These are phyloP conservation scores for Ariolimax columbianus DNA, from an alignment of 2,888 invertebrate species.

Conservation along the genomic window DNA sequence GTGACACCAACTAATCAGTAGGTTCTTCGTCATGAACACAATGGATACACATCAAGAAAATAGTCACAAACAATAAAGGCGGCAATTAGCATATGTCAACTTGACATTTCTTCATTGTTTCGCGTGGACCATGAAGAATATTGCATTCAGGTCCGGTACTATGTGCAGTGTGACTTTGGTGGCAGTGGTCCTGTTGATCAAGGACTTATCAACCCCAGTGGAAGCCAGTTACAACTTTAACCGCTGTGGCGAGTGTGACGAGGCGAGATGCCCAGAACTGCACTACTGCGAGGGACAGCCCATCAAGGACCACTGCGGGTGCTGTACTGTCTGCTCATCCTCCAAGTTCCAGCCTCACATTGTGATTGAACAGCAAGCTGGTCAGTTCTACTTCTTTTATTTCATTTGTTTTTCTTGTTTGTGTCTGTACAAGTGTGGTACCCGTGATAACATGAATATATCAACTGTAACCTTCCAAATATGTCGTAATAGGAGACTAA, in stretches of 20 bases:
- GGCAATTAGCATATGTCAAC: not conserved
- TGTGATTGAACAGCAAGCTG: constrained; percentile 38
- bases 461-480: too few relatives aligned
- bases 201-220: not conserved
- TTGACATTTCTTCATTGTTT: not conserved
- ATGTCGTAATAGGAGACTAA: too few relatives aligned
- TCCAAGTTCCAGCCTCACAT: constrained; percentile 64
- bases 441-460: too few relatives aligned
- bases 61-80: not conserved
- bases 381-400: constrained; percentile 31
- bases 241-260: constrained; percentile 58
- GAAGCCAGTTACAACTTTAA: constrained; percentile 26
- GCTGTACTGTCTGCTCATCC: constrained; percentile 69
- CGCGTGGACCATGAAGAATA: not conserved
- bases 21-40: not conserved
- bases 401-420: too few relatives aligned
- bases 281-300: constrained; percentile 66
- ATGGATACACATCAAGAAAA: not conserved
- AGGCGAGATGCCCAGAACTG: constrained; percentile 64
- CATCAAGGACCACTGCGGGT: constrained; percentile 70
- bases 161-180: not conserved
- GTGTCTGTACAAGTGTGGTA: too few relatives aligned
- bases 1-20: not conserved
- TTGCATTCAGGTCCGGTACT: not conserved
- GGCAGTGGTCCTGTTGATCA: not conserved